These are phyloP conservation scores for Nicator chloris DNA, from an alignment of 2,113 vertebrate species.

Conservation along the genomic window DNA sequence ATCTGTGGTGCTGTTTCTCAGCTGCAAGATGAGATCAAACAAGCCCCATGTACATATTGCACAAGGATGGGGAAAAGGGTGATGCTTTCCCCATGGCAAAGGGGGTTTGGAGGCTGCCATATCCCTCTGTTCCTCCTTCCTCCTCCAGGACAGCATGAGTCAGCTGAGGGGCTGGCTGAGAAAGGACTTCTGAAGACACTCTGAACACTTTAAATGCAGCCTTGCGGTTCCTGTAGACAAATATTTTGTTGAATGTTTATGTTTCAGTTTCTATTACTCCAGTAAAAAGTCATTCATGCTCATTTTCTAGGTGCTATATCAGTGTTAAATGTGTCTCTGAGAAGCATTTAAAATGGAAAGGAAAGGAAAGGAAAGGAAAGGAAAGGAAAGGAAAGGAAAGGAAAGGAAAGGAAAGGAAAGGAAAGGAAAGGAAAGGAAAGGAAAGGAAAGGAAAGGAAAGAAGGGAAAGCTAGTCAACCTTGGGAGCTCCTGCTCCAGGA, in stretches of 20 bases:
- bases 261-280: background rate
- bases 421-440: too few relatives aligned
- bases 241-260: background rate
- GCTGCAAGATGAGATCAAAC: background rate
- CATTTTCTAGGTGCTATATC: background rate
- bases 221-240: background rate
- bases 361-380: too few relatives aligned
- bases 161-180: background rate
- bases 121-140: background rate
- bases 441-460: too few relatives aligned
- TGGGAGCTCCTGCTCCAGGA: background rate
- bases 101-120: background rate
- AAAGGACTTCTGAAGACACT: background rate
- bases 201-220: background rate
- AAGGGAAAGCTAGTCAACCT: background rate
- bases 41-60: background rate
- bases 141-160: background rate
- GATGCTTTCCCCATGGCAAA: background rate
- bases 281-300: background rate
- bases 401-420: too few relatives aligned
- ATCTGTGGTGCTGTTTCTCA: background rate
- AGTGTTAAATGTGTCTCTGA: background rate
- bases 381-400: too few relatives aligned
- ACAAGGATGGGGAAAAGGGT: background rate
- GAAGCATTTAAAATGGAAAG: too few relatives aligned